Conservation (phyloP, 2,113 vertebrate genomes). For the Ginglymostoma cirratum region DNA sequence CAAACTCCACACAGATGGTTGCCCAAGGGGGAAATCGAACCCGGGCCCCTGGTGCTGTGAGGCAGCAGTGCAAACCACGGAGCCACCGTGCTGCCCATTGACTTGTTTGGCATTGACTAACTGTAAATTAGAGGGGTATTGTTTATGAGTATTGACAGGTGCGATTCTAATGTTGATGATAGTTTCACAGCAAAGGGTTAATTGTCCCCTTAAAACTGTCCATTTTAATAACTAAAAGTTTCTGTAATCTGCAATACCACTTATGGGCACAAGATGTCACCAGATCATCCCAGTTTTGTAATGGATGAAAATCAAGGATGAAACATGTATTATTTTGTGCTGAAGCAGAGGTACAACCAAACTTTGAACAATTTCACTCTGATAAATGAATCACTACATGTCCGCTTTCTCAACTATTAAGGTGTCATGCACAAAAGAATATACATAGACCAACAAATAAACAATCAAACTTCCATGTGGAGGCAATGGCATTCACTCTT, state of each 20-base stretch:
- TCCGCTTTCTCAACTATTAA: too few relatives aligned
- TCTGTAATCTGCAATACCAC: background rate
- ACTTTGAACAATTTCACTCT: too few relatives aligned
- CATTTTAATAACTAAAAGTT: background rate
- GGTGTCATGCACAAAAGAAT: background rate
- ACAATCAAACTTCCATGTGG: background rate
- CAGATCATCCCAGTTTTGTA: background rate
- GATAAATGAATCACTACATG: too few relatives aligned
- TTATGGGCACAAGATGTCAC: background rate
- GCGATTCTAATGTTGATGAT: background rate
- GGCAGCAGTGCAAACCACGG: too few relatives aligned
- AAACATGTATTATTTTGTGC: too few relatives aligned
- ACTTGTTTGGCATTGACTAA: too few relatives aligned
- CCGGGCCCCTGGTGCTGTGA: too few relatives aligned
- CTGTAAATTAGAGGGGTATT: too few relatives aligned
- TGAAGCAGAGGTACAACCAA: background rate
- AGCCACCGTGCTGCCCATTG: too few relatives aligned
- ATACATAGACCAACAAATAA: background rate
- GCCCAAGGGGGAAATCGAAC: too few relatives aligned
- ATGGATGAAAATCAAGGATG: background rate
- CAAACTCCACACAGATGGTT: too few relatives aligned
- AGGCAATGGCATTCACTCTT: background rate
- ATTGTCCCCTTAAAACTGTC: background rate
- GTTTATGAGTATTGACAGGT: background rate
- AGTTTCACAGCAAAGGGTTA: background rate